A percentile compares a stretch with the other conserved stretches of the same genome.
phyloP scores from a whole-genome alignment of 2,888 invertebrate species.

The Yponomeuta evonymella region DNA sequence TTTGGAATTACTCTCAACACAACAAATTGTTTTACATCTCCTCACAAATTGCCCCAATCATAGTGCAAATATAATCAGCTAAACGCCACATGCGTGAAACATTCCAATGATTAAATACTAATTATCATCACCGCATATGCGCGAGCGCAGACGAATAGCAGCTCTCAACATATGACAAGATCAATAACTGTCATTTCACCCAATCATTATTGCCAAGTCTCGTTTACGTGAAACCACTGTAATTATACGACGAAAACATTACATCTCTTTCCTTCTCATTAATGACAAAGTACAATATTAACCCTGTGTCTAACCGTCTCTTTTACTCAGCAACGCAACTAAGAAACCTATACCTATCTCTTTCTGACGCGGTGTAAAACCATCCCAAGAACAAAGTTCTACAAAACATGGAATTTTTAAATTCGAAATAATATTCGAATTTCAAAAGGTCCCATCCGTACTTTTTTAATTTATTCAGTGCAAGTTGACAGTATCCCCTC shows the following conservation, averaged over 20 bases:
- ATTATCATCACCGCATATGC: conserved; percentile 55
- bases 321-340: conserved; percentile 48
- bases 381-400: conserved; percentile 48
- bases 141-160: conserved; percentile 46
- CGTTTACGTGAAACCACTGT: conserved; percentile 64
- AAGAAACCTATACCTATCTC: conserved; percentile 46
- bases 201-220: conserved; percentile 68
- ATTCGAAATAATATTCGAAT: conserved; percentile 39
- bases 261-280: conserved; percentile 70
- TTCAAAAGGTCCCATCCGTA: conserved; percentile 48
- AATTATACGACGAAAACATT: conserved; percentile 43
- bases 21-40: conserved; percentile 4
- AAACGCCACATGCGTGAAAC: conserved; percentile 23
- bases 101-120: conserved; percentile 59
- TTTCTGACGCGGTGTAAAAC: conserved; percentile 35
- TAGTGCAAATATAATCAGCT: conserved; percentile 23
- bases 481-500: conserved; percentile 51
- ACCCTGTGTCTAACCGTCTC: conserved; percentile 55
- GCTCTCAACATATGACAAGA: conserved; percentile 56
- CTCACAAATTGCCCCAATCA: conserved; percentile 11
- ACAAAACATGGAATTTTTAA: conserved; percentile 38
- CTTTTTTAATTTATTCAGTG: conserved; percentile 35
- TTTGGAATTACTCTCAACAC: background rate
- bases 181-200: conserved; percentile 70
- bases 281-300: conserved; percentile 49